Percentiles rank a stretch among this genome's conserved stretches.
phyloP scores from a whole-genome alignment of 2,113 vertebrate genomes.

The Coptodon bakossiorum region DNA sequence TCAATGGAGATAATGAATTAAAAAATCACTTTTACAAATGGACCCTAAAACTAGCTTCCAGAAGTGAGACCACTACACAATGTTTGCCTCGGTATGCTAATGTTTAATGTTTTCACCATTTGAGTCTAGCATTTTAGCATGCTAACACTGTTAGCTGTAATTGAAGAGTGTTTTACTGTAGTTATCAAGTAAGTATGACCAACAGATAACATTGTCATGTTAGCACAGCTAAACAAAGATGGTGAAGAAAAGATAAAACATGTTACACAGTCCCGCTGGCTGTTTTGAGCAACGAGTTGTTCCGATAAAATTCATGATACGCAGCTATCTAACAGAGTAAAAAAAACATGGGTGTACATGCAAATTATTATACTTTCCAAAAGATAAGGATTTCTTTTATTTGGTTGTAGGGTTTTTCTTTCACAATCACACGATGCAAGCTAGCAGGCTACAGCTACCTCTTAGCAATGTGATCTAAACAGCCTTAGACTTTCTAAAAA shows the following conservation, averaged over 20 bases:
- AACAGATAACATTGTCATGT: not conserved
- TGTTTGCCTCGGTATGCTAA: not conserved
- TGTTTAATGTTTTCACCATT: not conserved
- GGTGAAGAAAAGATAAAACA: not conserved
- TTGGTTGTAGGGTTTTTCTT: not conserved
- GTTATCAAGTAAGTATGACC: not conserved
- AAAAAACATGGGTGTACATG: not conserved
- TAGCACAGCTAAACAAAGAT: not conserved
- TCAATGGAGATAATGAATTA: not conserved
- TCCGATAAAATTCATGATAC: not conserved
- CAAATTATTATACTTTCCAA: not conserved
- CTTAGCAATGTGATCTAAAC: not conserved
- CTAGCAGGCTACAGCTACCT: not conserved
- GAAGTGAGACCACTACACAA: not conserved
- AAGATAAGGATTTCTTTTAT: not conserved
- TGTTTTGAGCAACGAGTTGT: not conserved
- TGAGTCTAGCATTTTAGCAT: not conserved
- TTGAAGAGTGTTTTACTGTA: not conserved
- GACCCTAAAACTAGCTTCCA: not conserved
- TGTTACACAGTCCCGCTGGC: not conserved
- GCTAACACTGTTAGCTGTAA: not conserved
- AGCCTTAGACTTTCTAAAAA: not conserved
- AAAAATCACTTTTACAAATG: not conserved
- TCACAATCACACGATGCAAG: not conserved
- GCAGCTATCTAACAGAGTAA: not conserved